Percentiles rank a stretch among this genome's conserved stretches.
Evolutionary conservation across 2,797 vertebrate species (phyloP).

Genomic region (Otolemur crassicaudatus): DNA sequence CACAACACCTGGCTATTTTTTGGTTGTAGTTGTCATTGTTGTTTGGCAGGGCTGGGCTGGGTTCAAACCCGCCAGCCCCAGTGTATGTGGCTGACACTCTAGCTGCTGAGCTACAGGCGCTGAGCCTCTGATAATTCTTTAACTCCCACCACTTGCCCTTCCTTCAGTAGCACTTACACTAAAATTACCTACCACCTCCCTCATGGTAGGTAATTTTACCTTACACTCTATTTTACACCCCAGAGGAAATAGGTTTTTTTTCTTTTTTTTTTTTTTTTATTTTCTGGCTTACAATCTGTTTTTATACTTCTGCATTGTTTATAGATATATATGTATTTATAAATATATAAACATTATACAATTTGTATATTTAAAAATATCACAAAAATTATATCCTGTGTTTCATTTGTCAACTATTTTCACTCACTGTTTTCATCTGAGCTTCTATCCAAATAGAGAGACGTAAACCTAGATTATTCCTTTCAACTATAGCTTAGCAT

Average conservation of each 20-base stretch:
- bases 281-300: not conserved
- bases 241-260: not conserved
- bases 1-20: too few species aligned
- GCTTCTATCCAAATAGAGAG: fast-evolving
- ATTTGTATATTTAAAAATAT: not conserved
- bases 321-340: not conserved
- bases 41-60: too few species aligned
- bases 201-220: too few species aligned
- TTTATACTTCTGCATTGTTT: not conserved
- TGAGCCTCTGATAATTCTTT: not conserved
- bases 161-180: not conserved
- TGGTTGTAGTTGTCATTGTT: too few species aligned
- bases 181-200: not conserved
- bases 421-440: not conserved
- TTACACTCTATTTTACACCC: not conserved
- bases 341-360: not conserved
- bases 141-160: not conserved
- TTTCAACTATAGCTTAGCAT: too few species aligned
- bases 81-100: too few species aligned
- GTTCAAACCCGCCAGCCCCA: too few species aligned
- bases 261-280: not conserved
- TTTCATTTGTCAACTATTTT: not conserved
- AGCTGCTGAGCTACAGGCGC: too few species aligned
- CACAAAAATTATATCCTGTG: fast-evolving
- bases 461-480: not conserved